These are phyloP conservation scores for Gonocerus acuteangulatus DNA, from an alignment of 2,888 invertebrate genomes.

Conservation along the genomic window DNA sequence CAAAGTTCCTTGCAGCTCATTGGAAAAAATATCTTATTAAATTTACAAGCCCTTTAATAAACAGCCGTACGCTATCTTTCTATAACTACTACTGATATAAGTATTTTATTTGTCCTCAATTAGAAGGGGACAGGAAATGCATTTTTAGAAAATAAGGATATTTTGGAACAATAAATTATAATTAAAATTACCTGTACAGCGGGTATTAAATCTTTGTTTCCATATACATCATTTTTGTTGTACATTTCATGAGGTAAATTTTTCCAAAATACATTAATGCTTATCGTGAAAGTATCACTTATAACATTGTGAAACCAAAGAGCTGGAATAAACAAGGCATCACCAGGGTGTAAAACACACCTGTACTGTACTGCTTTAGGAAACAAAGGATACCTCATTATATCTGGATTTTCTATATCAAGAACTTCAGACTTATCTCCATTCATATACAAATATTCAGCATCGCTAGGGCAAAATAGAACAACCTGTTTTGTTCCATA, in stretches of 20 bases:
- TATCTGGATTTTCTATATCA: constrained; percentile 47
- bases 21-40: too few species aligned
- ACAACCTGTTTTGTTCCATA: constrained; percentile 47
- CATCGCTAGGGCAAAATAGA: constrained; percentile 47
- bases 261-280: constrained; percentile 51
- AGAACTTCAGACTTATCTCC: constrained; percentile 50
- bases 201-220: constrained; percentile 49
- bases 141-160: too few species aligned
- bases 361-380: constrained; percentile 43
- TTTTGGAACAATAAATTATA: too few species aligned
- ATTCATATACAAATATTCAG: constrained; percentile 47
- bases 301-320: constrained; percentile 52
- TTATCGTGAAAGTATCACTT: constrained; percentile 47
- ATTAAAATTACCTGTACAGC: constrained; percentile 43
- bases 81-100: too few species aligned
- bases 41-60: too few species aligned
- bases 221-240: constrained; percentile 50
- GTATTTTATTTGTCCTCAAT: too few species aligned
- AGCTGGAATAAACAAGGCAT: constrained; percentile 51
- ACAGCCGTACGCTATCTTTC: too few species aligned
- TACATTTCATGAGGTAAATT: constrained; percentile 45
- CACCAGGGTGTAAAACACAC: constrained; percentile 46
- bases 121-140: too few species aligned
- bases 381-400: constrained; percentile 45
- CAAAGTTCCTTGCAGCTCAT: too few species aligned